These are phyloP conservation scores for Anagrus nilaparvatae DNA, from an alignment of 1,140 invertebrate genomes.

Conservation along the genomic window DNA sequence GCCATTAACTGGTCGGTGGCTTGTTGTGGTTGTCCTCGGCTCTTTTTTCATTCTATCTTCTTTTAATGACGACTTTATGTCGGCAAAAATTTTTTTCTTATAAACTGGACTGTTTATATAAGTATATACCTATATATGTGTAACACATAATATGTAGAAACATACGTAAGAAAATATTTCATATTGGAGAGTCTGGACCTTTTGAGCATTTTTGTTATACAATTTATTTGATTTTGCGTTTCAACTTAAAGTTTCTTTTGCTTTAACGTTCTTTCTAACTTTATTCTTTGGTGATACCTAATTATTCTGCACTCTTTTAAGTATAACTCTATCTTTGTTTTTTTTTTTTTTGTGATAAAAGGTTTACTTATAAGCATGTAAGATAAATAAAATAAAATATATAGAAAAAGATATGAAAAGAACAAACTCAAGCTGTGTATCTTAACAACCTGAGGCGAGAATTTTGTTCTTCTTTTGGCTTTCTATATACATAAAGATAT, in stretches of 20 bases:
- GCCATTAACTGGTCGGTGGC: conserved; percentile 33
- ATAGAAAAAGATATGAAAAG: not conserved
- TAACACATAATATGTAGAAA: conserved; percentile 21
- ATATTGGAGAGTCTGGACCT: too few relatives aligned
- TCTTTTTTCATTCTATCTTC: conserved; percentile 15
- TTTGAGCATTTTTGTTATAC: too few relatives aligned
- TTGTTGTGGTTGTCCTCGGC: conserved; percentile 29
- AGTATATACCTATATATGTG: not conserved
- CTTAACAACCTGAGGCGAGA: not conserved
- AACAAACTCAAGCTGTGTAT: not conserved
- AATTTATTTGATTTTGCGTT: conserved; percentile 31
- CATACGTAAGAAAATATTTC: conserved; percentile 20
- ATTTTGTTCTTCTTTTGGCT: not conserved
- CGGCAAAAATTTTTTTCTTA: conserved; percentile 18
- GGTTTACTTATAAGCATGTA: too few relatives aligned
- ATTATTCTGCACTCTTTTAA: conserved; percentile 24
- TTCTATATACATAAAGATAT: too few relatives aligned
- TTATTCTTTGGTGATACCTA: conserved; percentile 15
- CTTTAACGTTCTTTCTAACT: conserved; percentile 9
- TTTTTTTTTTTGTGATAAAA: too few relatives aligned
- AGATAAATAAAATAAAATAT: too few relatives aligned
- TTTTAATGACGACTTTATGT: conserved; percentile 17
- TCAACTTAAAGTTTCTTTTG: conserved; percentile 9
- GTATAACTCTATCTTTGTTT: too few relatives aligned
- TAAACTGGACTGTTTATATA: conserved; percentile 8